Base-by-base conservation (phyloP, 2,797 vertebrate genomes). In the Melanotaenia parkinsoni region DNA sequence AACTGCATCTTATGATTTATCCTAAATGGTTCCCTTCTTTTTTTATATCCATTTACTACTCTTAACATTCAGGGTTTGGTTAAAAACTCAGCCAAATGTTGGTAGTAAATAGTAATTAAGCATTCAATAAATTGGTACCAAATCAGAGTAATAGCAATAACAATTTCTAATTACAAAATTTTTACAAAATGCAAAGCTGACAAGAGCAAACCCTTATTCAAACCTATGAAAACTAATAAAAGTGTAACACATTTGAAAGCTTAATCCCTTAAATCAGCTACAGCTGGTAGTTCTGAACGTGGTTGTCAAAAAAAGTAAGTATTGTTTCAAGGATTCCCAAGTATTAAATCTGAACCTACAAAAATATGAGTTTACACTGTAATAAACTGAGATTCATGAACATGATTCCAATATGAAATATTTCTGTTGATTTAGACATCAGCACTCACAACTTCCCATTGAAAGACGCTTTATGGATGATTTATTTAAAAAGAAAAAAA, bases 1-100 rank as follows among this genome's bases (percentile, higher is more conserved):
- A 73, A 67, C 50, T 37, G 16, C 24, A 65, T 66, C 38, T 13
- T 68, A 37, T 60, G 26, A 50, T 68, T 60, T 59, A 57, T 74
- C 1, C 20, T 40, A 58, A 67, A 67, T 54, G 24, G n/a, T 54
- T 61, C 22, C 28, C 28, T 30, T 30, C 28, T 30, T 16, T 9
- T 32, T 2, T 1, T 72, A 58, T 10, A 35, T 63, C 54, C 33
- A 51, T 40, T 59, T 20, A 35, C 26, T 61, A 20, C 35, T 75
- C 50, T 70, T 33, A 63, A 73, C 28, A 59, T 22, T 57, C 37
- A n/a, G n/a, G 16, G n/a, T 8, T 63, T 24, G 22, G 32, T 20
- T 70, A 50, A 51, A 37, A 43, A 33, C 59, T 56, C 59, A 16
- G 33, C 53, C 40, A 63, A 24, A 43, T 38, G 32, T 26, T 63